Conservation (phyloP, 1,140 invertebrate genomes). For the Drosophila novamexicana region DNA sequence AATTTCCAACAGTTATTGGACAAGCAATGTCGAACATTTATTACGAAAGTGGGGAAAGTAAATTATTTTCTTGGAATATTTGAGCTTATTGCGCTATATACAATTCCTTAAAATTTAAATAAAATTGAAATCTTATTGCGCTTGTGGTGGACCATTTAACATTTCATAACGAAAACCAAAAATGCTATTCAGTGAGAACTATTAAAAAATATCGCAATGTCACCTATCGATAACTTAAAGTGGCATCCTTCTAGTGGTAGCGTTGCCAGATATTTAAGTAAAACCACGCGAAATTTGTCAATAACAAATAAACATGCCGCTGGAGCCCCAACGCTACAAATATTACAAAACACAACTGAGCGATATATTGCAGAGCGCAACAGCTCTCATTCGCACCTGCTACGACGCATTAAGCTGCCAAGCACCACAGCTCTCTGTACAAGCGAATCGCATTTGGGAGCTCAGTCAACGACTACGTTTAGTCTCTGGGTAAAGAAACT, state of each 20-base stretch:
- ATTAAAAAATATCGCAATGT: not conserved
- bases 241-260: not conserved
- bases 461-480: constrained; percentile 44
- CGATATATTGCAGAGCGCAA: constrained; percentile 29
- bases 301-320: constrained; percentile 32
- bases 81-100: no score
- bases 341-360: constrained; percentile 25
- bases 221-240: constrained; percentile 15
- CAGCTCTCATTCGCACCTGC: constrained; percentile 27
- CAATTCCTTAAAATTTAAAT: no score
- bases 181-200: not conserved
- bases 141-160: no score
- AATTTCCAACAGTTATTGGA: no score
- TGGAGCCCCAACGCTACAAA: constrained; percentile 31
- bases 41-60: no score
- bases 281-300: constrained; percentile 22
- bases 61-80: not conserved
- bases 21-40: no score
- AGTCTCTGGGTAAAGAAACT: constrained; percentile 42
- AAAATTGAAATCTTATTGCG: no score
- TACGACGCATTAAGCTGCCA: not conserved
- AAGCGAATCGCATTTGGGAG: constrained; percentile 52
- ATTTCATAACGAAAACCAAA: no score
- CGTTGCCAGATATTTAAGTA: constrained; percentile 18
- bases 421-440: constrained; percentile 5